A percentile compares a stretch with the other conserved stretches of the same genome.
Evolutionary conservation across 2,113 vertebrate genomes (phyloP).

Genomic region (Lagopus leucura): DNA sequence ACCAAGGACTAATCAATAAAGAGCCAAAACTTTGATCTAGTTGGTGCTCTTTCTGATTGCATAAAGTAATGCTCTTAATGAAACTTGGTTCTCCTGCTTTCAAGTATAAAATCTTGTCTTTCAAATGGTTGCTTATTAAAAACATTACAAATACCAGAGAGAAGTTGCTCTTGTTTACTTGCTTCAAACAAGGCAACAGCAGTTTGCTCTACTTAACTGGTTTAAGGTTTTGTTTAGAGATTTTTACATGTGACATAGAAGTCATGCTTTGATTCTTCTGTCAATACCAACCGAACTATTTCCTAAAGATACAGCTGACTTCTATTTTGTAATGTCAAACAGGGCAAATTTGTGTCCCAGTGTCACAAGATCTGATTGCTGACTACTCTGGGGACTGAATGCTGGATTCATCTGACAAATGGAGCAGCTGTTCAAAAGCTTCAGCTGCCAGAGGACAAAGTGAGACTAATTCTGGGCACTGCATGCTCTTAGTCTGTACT

Average conservation of each 20-base stretch:
- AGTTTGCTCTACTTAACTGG: neutral
- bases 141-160: neutral
- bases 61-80: neutral
- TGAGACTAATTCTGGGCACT: neutral
- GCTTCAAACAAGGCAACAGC: neutral
- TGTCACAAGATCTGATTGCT: neutral
- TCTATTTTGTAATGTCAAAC: slow-evolving; percentile 43
- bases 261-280: slow-evolving; percentile 27
- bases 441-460: neutral
- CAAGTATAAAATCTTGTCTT: slow-evolving; percentile 1
- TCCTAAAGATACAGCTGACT: neutral
- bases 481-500: neutral
- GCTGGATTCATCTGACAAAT: neutral
- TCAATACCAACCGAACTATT: neutral
- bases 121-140: slow-evolving; percentile 18
- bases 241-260: slow-evolving; percentile 17
- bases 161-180: neutral
- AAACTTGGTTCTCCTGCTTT: neutral
- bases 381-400: neutral
- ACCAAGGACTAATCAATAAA: slow-evolving; percentile 21
- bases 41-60: slow-evolving; percentile 27
- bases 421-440: no score
- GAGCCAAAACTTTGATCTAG: slow-evolving; percentile 25
- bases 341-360: neutral
- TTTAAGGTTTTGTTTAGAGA: slow-evolving; percentile 1